Base-by-base conservation (phyloP, 2,797 vertebrate species). In the Lepidocolaptes lacrymiger region DNA sequence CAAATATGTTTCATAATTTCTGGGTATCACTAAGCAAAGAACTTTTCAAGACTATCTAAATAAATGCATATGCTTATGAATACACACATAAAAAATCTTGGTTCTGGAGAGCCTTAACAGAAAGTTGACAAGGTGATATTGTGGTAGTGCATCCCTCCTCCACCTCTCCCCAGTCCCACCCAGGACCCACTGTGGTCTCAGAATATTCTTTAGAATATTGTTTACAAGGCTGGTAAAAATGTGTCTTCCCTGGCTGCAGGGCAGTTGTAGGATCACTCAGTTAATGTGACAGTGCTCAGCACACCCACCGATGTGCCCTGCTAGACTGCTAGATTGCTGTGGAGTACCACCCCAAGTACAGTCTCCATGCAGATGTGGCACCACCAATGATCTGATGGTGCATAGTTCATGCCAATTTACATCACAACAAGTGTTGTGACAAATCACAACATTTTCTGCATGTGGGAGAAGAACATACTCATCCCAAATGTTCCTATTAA, bases 271-370 rank as follows among this genome's bases (percentile, higher is more conserved):
- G 8, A 49, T 41, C 15, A 23, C 16, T 41, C 9, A 15, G 26
- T 37, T 71, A 51, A 32, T 10, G 26, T 0, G 0, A 6, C 55
- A 72, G 9, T 0, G 2, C 39, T 51, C 2, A 3, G 32, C 8
- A 34, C 4, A 7, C 26, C 23, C 0, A 0, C 2, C 24, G 11
- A 48, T 44, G 14, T 37, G 21, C 12, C 18, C 63, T 49, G 21
- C 9, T 48, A 34, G 27, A 43, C 32, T 48, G 9, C 9, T 48
- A 34, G 27, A 43, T 28, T 48, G 9, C 11, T 10, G 9, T 12
- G 17, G 14, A 87, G 7, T 19, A 36, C 36, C 22, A 74, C 6
- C 14, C 14, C 39, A 84, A 75, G 26, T 23, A 68, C 7, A 46
- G 9, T 7, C 11, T 74, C 55, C 30, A 23, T 12, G 18, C 13